Evolutionary conservation across 2,113 vertebrate genomes (phyloP), one percentile per base, ranked within the genome.

Genomic region (Chaetodon trifascialis): DNA sequence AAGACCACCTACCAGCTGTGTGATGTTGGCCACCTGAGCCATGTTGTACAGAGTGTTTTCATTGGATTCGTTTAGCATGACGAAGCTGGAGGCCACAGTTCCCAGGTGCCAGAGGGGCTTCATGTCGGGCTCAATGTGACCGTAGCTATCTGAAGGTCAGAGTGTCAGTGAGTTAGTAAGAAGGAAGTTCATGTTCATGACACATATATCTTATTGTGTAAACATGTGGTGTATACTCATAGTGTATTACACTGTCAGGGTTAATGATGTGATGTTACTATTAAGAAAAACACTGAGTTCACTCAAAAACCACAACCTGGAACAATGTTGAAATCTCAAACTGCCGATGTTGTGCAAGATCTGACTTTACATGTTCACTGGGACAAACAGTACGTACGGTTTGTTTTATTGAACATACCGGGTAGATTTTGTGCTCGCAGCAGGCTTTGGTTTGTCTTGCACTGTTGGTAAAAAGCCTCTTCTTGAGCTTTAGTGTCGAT

Each of bases 41-140:
- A 98, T 76, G 46, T 96, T 96, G 90, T 96, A 96, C 58, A 94
- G 92, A 0, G 97, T 97, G 69, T 95, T 87, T 87, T 99, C 97
- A 0, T 93, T 98, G 10, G 98, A 98, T 78, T 98, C 96, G 14
- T 95, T 95, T 94, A 98, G 96, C 93, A 95, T 96, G 76, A 98
- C 40, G 0, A 95, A 96, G 87, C 97, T 97, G 71, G 96, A 92
- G 58, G 96, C 97, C 0, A 84, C 95, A 9, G 54, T 78, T 1
- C 95, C 96, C 3, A 99, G 93, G 71, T 94, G 88, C 92, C 75
- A 92, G 70, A 99, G 38, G 23, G 97, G 97, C 82, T 95, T 84
- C 96, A 97, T 95, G 65, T 95, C 95, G 0, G 94, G 93, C 55
- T 95, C n/a, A 1, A 97, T 42, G 23, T 95, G 91, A 51, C 98